Percentiles rank a stretch among this genome's conserved stretches.
These are phyloP conservation scores for Psittacula derbiana DNA, from an alignment of 2,797 vertebrate species.

Conservation along the genomic window DNA sequence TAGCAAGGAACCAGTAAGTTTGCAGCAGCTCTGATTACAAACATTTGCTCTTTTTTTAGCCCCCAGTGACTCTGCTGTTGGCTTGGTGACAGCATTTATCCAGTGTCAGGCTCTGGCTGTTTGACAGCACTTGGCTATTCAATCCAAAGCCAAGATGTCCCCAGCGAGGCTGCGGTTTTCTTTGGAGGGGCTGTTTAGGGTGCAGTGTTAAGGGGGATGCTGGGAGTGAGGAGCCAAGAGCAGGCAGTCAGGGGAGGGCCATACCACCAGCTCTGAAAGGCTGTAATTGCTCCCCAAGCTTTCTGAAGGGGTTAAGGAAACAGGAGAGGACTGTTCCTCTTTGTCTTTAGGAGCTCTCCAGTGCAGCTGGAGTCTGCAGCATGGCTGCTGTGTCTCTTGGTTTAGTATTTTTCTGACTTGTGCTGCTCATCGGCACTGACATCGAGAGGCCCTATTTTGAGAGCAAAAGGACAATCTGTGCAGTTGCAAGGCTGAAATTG, in stretches of 20 bases:
- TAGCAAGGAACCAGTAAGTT: conserved; percentile 56
- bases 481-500: neutral
- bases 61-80: conserved; percentile 3
- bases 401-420: neutral
- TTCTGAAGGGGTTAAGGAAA: neutral
- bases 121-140: neutral
- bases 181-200: neutral
- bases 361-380: neutral
- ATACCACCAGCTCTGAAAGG: neutral
- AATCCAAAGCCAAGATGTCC: neutral
- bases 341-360: neutral
- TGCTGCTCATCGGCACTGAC: neutral
- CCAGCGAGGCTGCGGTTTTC: neutral
- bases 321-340: neutral
- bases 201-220: rapidly evolving
- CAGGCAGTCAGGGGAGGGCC: neutral
- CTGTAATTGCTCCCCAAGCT: neutral
- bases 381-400: neutral
- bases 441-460: neutral
- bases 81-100: conserved; percentile 41
- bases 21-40: conserved; percentile 52
- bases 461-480: neutral
- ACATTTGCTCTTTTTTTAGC: conserved; percentile 56
- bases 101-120: neutral
- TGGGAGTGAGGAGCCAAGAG: neutral